Percentiles rank a stretch among this genome's conserved stretches.
These are phyloP conservation scores for Microctonus aethiopoides DNA, from an alignment of 2,888 invertebrate genomes.

Conservation along the genomic window DNA sequence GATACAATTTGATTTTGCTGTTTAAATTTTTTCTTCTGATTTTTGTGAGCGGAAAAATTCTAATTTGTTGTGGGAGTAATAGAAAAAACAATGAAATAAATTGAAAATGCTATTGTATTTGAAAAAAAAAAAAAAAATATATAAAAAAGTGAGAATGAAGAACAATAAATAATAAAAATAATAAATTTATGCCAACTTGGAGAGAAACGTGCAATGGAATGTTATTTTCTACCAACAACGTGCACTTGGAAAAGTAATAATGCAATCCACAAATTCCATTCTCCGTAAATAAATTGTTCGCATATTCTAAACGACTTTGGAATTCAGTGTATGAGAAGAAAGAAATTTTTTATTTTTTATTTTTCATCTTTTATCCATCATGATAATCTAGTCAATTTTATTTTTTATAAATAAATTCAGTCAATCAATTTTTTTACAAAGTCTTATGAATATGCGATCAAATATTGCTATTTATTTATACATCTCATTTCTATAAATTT, in stretches of 20 bases:
- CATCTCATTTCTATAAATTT: no score
- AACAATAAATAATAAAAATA: not conserved
- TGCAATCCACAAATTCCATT: conserved; percentile 21
- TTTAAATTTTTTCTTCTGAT: no score
- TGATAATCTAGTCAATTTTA: not conserved
- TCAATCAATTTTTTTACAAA: no score
- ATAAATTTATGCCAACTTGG: conserved; percentile 5
- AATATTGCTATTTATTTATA: no score
- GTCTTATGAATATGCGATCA: no score
- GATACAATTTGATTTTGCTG: no score
- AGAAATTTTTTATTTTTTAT: not conserved
- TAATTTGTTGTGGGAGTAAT: no score
- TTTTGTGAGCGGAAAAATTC: no score
- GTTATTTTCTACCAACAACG: conserved; percentile 19
- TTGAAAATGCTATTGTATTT: not conserved
- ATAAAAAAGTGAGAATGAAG: not conserved
- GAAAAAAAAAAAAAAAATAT: no score
- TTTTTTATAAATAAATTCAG: no score
- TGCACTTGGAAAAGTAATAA: conserved; percentile 24
- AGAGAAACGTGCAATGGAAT: not conserved
- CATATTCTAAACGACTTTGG: conserved; percentile 13
- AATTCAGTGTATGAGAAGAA: conserved; percentile 4
- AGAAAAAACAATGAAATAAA: not conserved
- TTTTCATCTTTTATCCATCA: not conserved
- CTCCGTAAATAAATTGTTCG: conserved; percentile 22